Conservation (phyloP, 1,140 invertebrate species). For the Brachionus rubens region DNA sequence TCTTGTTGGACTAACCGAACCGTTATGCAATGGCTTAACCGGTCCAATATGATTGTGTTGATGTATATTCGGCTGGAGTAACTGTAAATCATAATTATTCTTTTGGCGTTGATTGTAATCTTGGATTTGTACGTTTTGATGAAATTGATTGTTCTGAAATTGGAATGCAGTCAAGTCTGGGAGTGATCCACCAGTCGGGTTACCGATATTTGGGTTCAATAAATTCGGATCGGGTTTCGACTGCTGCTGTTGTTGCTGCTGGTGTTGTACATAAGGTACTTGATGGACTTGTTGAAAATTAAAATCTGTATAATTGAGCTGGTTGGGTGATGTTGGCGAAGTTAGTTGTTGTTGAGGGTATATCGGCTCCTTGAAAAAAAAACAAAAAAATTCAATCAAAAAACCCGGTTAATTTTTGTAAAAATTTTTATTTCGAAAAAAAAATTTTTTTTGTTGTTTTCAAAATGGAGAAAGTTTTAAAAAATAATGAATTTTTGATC, state of each 20-base stretch:
- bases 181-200: constrained; percentile 21
- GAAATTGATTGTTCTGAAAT: constrained; percentile 28
- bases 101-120: constrained; percentile 22
- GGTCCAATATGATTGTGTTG: constrained; percentile 36
- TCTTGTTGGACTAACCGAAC: constrained; percentile 17
- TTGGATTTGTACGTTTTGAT: constrained; percentile 18
- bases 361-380: neutral
- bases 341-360: too few species aligned
- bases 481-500: constrained; percentile 12
- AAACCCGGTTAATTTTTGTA: neutral
- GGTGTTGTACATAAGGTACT: neutral
- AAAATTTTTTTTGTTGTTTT: neutral
- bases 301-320: neutral
- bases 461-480: neutral
- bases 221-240: neutral
- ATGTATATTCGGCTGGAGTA: constrained; percentile 39
- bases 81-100: constrained; percentile 12
- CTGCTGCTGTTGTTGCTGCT: neutral
- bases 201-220: neutral
- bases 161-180: constrained; percentile 45
- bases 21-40: constrained; percentile 9
- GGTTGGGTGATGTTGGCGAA: too few species aligned
- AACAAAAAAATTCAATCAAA: neutral
- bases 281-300: neutral
- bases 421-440: neutral